phyloP scores from a whole-genome alignment of 1,140 invertebrate genomes.

The Diorhabda sublineata region DNA sequence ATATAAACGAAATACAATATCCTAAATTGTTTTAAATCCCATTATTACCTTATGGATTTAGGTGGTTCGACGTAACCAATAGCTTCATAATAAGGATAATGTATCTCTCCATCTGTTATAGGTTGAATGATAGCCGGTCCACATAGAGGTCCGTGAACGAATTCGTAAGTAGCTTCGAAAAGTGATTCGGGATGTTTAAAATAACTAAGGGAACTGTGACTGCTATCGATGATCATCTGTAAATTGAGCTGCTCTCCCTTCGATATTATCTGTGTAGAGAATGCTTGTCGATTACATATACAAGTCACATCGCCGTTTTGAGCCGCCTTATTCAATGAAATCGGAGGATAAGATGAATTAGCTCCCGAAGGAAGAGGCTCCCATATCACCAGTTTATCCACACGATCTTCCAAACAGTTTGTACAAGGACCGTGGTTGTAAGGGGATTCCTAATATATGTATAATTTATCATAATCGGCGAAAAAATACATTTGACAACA shows the following conservation, averaged over 20 bases:
- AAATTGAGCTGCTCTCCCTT: slow-evolving; percentile 72
- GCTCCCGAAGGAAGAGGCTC: slow-evolving; percentile 57
- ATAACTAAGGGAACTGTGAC: slow-evolving; percentile 76
- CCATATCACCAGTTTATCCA: slow-evolving; percentile 75
- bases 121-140: slow-evolving; percentile 74
- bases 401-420: slow-evolving; percentile 77
- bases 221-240: slow-evolving; percentile 73
- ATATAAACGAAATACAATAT: background rate
- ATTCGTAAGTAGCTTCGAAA: slow-evolving; percentile 81
- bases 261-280: slow-evolving; percentile 62
- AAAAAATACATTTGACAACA: too few relatives aligned
- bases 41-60: slow-evolving; percentile 63
- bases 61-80: slow-evolving; percentile 71
- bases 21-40: background rate
- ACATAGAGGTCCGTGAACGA: slow-evolving; percentile 82
- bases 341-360: slow-evolving; percentile 43
- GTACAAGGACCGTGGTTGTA: slow-evolving; percentile 75
- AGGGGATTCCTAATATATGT: slow-evolving; percentile 57
- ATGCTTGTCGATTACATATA: slow-evolving; percentile 60
- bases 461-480: too few relatives aligned
- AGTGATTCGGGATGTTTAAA: slow-evolving; percentile 78
- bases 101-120: slow-evolving; percentile 74
- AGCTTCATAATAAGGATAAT: slow-evolving; percentile 80
- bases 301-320: slow-evolving; percentile 56
- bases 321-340: slow-evolving; percentile 54